Base-by-base conservation (phyloP, 2,113 vertebrate genomes). In the Aramus guarauna region DNA sequence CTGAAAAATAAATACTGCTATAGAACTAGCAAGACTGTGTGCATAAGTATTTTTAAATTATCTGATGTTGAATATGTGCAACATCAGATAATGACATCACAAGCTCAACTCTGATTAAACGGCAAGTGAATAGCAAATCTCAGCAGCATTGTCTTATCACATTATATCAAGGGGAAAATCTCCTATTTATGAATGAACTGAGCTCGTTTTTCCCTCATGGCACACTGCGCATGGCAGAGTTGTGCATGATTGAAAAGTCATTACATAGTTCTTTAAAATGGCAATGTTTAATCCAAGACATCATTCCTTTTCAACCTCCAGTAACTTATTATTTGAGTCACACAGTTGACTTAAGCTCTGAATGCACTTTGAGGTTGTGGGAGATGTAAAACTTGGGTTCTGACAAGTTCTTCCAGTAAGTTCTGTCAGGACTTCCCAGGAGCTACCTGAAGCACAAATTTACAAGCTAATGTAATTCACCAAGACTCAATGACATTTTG, bases 101-200 rank as follows among this genome's bases (percentile, higher is more conserved):
- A 89, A 89, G 66, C 58, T 94, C 64, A 79, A 21, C 56, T 83
- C 66, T 88, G 81, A 96, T 75, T 84, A 94, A 94, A 95, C 68
- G 72, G 77, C 68, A 92, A 94, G 63, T 32, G 75, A 80, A 90
- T 15, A 91, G 62, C 23, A 39, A 75, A 94, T 91, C 71, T 92
- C 89, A 88, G 68, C 75, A 86, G 52, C 74, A 53, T 92, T 71
- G 45, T 74, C 47, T 84, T 77, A 62, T 81, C 76, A 66, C 59
- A 91, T 62, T 81, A 90, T 80, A 91, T 67, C 37, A 85, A 75
- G 78, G 36, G 47, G 63, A 55, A 96, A 95, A 95, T 75, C 39
- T 73, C 48, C 87, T 91, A 36, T 77, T 93, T 88, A 69, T 60
- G 81, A 85, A 79, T 47, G 39, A 92, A 47, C 19, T 64, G 80